Conservation (phyloP, 1,140 invertebrate species). For the Listronotus oregonensis region DNA sequence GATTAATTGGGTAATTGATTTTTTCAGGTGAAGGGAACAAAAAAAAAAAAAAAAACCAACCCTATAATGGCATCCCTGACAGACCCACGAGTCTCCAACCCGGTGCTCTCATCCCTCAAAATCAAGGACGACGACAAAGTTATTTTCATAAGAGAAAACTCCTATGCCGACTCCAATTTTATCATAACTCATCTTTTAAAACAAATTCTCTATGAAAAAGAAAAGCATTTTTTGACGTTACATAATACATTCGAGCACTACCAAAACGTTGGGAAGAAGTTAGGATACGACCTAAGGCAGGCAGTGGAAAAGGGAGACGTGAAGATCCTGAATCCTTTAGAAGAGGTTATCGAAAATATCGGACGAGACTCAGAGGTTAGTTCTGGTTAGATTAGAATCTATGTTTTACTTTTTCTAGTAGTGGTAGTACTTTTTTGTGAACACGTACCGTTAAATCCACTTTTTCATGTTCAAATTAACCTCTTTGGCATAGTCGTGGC, state of each 20-base stretch:
- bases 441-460: too few relatives aligned
- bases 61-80: constrained; percentile 26
- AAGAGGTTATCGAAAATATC: constrained; percentile 57
- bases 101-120: constrained; percentile 49
- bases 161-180: constrained; percentile 72
- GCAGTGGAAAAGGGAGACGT: constrained; percentile 61
- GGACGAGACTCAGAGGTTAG: constrained; percentile 48
- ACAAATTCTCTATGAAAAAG: constrained; percentile 60
- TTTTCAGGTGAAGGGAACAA: constrained; percentile 28
- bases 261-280: constrained; percentile 71
- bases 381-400: background rate
- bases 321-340: constrained; percentile 63
- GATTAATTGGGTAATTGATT: too few relatives aligned
- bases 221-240: constrained; percentile 65
- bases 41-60: too few relatives aligned
- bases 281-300: constrained; percentile 71
- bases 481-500: too few relatives aligned
- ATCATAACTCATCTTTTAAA: constrained; percentile 66
- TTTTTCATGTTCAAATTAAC: too few relatives aligned
- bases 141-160: constrained; percentile 69
- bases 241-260: constrained; percentile 75
- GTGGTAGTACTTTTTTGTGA: too few relatives aligned
- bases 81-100: constrained; percentile 38
- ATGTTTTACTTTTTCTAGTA: background rate
- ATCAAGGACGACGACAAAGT: constrained; percentile 56